A percentile compares a stretch with the other conserved stretches of the same genome.
Conservation (phyloP, 2,113 vertebrate genomes). For the Syngnathoides biaculeatus region DNA sequence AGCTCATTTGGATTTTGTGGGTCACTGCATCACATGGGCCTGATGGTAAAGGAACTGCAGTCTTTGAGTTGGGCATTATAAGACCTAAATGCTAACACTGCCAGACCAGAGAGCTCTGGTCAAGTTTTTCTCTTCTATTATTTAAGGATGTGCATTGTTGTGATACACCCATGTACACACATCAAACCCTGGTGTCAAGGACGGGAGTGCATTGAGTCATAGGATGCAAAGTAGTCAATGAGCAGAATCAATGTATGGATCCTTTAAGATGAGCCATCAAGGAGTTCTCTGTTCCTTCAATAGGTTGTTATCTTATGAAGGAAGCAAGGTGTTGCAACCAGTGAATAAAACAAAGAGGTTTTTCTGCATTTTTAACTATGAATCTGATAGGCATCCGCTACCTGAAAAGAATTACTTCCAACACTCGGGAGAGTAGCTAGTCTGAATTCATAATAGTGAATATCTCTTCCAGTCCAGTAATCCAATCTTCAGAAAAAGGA, state of each 20-base stretch:
- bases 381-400: neutral
- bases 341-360: slow-evolving; percentile 9
- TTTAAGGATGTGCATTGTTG: neutral
- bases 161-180: neutral
- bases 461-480: too few relatives aligned
- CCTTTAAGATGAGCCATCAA: slow-evolving; percentile 33
- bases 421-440: too few relatives aligned
- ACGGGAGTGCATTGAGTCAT: slow-evolving; percentile 32
- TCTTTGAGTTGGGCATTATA: neutral
- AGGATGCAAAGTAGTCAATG: slow-evolving; percentile 52
- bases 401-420: neutral
- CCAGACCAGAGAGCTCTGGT: neutral
- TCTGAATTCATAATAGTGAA: too few relatives aligned
- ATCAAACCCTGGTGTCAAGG: slow-evolving; percentile 27
- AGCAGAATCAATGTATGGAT: slow-evolving; percentile 53
- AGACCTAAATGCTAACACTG: neutral
- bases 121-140: neutral
- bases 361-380: slow-evolving; percentile 31
- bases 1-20: neutral
- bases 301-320: slow-evolving; percentile 23
- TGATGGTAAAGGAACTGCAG: neutral
- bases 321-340: slow-evolving; percentile 24
- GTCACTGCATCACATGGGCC: neutral
- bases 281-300: slow-evolving; percentile 23
- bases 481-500: too few relatives aligned